Conservation (phyloP, 2,888 invertebrate genomes). For the Idaea dimidiata region DNA sequence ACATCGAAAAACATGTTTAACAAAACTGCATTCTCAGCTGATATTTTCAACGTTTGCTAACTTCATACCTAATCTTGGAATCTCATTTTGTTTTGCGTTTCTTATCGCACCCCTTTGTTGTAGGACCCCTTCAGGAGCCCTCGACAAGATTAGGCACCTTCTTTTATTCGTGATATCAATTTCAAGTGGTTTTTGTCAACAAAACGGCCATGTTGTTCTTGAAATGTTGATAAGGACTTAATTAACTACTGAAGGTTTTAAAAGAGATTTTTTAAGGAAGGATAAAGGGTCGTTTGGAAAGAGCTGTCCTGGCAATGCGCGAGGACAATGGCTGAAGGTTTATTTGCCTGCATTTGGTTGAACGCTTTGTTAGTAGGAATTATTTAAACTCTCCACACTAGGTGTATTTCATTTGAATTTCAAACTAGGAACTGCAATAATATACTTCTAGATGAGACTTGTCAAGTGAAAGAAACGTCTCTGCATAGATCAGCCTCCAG, state of each 20-base stretch:
- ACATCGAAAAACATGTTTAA: too few relatives aligned
- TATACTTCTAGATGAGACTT: too few relatives aligned
- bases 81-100: not conserved
- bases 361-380: not conserved
- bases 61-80: not conserved
- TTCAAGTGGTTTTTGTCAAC: not conserved
- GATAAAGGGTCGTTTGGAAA: not conserved
- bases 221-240: conserved; percentile 33
- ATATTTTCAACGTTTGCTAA: not conserved
- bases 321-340: not conserved
- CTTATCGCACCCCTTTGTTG: conserved; percentile 1
- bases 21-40: not conserved
- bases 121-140: not conserved
- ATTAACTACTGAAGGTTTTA: conserved; percentile 21
- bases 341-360: not conserved
- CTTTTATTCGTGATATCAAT: not conserved
- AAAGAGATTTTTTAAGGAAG: conserved; percentile 6
- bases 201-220: conserved; percentile 20
- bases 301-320: not conserved
- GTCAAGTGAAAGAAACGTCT: too few relatives aligned
- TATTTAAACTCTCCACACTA: not conserved
- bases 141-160: not conserved
- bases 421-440: not conserved
- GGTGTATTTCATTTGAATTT: not conserved
- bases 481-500: too few relatives aligned